Evolutionary conservation across 64 coral and sea anemone genomes (phyloP), one percentile per base, ranked within the genome.

Genomic region (Montipora efflorescens): DNA sequence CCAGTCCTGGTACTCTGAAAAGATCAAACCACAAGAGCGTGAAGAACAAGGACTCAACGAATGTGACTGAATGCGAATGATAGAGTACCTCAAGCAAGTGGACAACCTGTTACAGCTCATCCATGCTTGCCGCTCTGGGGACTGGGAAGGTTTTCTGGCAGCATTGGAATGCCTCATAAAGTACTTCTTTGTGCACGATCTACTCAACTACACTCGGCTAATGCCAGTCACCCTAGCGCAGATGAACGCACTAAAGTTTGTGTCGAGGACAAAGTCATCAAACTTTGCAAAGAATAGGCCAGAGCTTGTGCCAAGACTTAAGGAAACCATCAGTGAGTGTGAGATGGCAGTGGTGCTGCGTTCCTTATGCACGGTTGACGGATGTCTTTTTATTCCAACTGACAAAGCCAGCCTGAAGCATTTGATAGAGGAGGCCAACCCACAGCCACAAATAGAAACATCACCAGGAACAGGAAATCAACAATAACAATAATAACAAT

Each of bases 101-200:
- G 77, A 91, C 76, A 91, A 77, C 59, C 89, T 81, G 11, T 67
- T 51, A 80, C 76, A 91, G 53, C 48, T 69, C 12, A 79, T 48
- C 53, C 47, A 52, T 73, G 78, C 78, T 81, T 79, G 89, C 72
- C 73, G 44, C 52, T 62, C 57, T 75, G 74, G 73, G 5, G 28
- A 91, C 19, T 81, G 76, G 76, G 22, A 80, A 91, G 28, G 78
- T 36, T 81, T 69, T 57, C 76, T 79, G 76, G 75, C 55, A 79
- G 75, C 62, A 7, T 50, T 90, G 44, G 75, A 79, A 87, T 44
- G 59, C 44, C 76, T 66, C 36, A 88, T 70, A 28, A 77, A 89
- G 87, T 89, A 89, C 51, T 89, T 89, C 12, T 89, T 89, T 15
- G 73, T 71, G 6, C 70, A 76, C 10, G 49, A 89, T 89, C 87